phyloP scores from a whole-genome alignment of 2,888 invertebrate genomes.

The Coelogynopora nodosa region DNA sequence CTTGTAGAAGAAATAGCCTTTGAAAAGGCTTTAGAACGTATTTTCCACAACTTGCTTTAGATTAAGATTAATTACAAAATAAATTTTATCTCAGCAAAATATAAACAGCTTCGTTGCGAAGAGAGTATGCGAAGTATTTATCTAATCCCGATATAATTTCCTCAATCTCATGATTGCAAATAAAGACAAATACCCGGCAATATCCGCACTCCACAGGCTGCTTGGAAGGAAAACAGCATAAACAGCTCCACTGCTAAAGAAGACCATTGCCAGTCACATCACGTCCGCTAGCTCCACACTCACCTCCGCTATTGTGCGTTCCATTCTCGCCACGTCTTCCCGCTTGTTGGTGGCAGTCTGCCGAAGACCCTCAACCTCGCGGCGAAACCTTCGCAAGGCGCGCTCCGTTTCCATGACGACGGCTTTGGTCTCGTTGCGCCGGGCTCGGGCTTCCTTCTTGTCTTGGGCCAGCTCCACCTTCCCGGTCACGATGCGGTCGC shows the following conservation, averaged over 20 bases:
- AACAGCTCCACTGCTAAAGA: neutral
- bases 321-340: neutral
- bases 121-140: too few relatives aligned
- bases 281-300: too few relatives aligned
- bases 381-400: neutral
- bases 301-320: neutral
- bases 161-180: neutral
- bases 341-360: neutral
- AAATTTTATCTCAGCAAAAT: too few relatives aligned
- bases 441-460: neutral
- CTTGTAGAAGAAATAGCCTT: too few relatives aligned
- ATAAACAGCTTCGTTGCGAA: too few relatives aligned
- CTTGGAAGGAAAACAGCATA: neutral
- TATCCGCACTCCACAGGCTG: neutral
- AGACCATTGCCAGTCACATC: too few relatives aligned
- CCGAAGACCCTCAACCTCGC: neutral
- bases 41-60: too few relatives aligned
- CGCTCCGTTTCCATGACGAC: neutral
- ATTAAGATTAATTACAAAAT: too few relatives aligned
- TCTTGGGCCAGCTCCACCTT: neutral
- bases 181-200: neutral
- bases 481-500: neutral
- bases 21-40: too few relatives aligned
- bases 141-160: too few relatives aligned
- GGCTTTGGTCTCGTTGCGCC: neutral